Conservation (phyloP, 2,888 invertebrate genomes). For the Erebia epiphron region DNA sequence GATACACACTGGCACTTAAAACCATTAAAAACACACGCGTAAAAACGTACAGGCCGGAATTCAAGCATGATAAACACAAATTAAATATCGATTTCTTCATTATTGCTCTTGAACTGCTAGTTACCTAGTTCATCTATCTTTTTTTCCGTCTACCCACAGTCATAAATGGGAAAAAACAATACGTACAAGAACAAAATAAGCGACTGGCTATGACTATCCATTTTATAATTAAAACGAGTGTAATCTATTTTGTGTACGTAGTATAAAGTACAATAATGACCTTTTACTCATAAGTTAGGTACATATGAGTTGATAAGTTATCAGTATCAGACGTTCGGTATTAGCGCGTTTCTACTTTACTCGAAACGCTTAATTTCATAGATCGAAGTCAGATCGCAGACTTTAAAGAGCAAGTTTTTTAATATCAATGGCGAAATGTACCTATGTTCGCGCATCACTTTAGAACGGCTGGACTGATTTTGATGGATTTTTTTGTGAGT, state of each 20-base stretch:
- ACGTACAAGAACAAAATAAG: neutral
- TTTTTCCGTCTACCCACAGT: neutral
- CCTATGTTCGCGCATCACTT: no score
- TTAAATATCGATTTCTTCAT: constrained; percentile 33
- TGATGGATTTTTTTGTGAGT: no score
- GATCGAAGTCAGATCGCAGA: constrained; percentile 1
- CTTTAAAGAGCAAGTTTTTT: no score
- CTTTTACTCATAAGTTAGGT: constrained; percentile 14
- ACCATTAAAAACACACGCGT: constrained; percentile 64
- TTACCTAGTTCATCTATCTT: neutral
- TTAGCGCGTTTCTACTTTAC: neutral
- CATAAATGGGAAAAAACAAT: neutral
- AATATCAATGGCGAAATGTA: no score
- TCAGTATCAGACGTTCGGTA: neutral
- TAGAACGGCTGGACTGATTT: no score
- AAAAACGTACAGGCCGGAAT: constrained; percentile 55
- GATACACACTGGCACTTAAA: constrained; percentile 66
- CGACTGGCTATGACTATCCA: constrained; percentile 5
- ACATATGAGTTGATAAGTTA: constrained; percentile 24
- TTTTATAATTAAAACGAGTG: constrained; percentile 1
- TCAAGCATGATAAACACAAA: constrained; percentile 49
- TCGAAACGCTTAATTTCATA: neutral
- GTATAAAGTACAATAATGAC: constrained; percentile 12
- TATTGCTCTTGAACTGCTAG: neutral
- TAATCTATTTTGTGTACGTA: neutral